Conservation (phyloP, 2,888 invertebrate species). For the Ormia ochracea region DNA sequence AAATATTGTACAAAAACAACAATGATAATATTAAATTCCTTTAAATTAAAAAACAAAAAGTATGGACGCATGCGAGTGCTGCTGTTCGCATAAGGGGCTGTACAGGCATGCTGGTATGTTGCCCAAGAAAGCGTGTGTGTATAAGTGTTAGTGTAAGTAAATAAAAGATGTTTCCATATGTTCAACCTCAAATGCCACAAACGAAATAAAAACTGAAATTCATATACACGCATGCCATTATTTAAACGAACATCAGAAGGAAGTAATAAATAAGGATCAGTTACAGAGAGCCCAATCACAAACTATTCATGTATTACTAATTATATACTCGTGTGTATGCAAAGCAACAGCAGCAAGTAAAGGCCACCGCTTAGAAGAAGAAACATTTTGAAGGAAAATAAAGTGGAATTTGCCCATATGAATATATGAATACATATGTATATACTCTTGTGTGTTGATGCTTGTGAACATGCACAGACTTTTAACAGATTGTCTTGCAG, state of each 20-base stretch:
- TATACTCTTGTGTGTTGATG: too few species aligned
- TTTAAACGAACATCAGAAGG: too few species aligned
- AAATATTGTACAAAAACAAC: background rate
- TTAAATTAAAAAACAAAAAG: conserved; percentile 4
- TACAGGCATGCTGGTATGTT: background rate
- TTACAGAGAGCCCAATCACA: background rate
- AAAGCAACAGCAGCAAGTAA: background rate
- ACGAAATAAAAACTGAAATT: conserved; percentile 21
- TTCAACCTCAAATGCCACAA: conserved; percentile 43
- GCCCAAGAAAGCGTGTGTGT: background rate
- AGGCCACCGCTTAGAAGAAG: conserved; percentile 38
- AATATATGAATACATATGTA: background rate
- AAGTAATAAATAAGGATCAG: background rate
- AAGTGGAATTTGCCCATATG: background rate
- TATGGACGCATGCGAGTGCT: background rate
- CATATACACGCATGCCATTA: too few species aligned
- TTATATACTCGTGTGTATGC: too few species aligned
- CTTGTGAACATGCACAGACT: too few species aligned
- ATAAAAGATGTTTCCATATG: conserved; percentile 54
- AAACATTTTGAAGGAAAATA: background rate
- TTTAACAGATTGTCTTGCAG: too few species aligned
- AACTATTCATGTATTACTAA: too few species aligned
- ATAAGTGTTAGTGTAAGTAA: too few species aligned
- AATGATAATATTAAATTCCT: conserved; percentile 21
- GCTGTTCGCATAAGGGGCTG: background rate